Percentiles rank a stretch among this genome's conserved stretches.
Conservation (phyloP, 2,113 vertebrate species). For the Pardalotus punctatus region DNA sequence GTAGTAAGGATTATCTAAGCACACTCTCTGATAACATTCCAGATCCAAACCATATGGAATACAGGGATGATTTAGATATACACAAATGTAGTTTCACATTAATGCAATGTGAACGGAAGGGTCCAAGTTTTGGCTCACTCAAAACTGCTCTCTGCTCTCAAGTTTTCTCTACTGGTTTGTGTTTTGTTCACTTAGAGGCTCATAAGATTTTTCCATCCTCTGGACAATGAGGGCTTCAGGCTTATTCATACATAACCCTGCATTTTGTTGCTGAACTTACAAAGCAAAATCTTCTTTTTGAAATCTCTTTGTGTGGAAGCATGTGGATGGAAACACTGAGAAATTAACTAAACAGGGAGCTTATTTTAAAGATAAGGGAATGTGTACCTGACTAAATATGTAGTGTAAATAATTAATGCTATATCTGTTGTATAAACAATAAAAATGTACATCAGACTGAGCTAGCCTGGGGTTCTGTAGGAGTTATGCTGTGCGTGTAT, state of each 20-base stretch:
- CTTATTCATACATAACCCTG: not conserved
- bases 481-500: not conserved
- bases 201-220: not conserved
- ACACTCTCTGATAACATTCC: not conserved
- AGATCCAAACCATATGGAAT: not conserved
- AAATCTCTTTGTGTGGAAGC: not conserved
- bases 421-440: not conserved
- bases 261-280: not conserved
- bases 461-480: not conserved
- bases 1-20: not conserved
- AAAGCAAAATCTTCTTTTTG: not conserved
- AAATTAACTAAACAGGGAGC: not conserved
- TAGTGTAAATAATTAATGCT: not conserved
- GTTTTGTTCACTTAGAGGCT: not conserved
- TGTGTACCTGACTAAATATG: not conserved
- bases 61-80: not conserved
- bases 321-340: not conserved
- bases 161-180: not conserved
- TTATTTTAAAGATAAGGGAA: not conserved
- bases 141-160: not conserved
- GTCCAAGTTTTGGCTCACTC: not conserved
- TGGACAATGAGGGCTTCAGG: not conserved
- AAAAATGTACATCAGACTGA: not conserved
- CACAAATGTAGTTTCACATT: not conserved
- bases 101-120: not conserved